Conservation (phyloP, 2,113 vertebrate species). For the Pluvialis apricaria region DNA sequence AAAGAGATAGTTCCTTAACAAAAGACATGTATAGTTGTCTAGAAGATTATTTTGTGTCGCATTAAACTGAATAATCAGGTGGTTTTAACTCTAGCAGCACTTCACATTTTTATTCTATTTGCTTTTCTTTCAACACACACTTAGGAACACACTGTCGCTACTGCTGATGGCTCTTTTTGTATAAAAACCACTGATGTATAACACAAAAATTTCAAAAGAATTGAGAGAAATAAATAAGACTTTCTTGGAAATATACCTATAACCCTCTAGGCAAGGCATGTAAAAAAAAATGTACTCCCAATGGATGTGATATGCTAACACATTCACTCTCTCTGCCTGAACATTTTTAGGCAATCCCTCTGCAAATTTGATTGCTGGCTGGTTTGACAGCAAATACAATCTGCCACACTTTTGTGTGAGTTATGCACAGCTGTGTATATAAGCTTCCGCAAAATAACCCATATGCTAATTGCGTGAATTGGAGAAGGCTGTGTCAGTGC, state of each 20-base stretch:
- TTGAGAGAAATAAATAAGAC: neutral
- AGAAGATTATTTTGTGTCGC: neutral
- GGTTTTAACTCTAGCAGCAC: neutral
- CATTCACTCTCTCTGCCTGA: neutral
- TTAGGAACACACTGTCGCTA: neutral
- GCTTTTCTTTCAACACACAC: neutral
- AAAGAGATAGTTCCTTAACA: neutral
- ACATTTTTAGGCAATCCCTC: conserved; percentile 1
- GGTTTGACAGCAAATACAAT: conserved; percentile 31
- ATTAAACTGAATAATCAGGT: neutral
- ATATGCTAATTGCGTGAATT: neutral
- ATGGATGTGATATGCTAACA: neutral
- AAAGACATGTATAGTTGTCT: neutral
- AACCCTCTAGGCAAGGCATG: neutral
- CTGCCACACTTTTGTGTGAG: neutral
- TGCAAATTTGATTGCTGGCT: conserved; percentile 14
- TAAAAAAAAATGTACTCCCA: neutral
- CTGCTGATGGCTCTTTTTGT: neutral
- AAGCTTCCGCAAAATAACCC: neutral
- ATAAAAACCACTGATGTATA: neutral
- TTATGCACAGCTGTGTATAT: neutral
- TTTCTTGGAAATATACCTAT: neutral
- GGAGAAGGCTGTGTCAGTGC: neutral
- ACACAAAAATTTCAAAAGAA: neutral
- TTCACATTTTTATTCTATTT: neutral